Evolutionary conservation across 2,797 vertebrate genomes (phyloP).

Genomic region (Amblyopsis hoosieri): DNA sequence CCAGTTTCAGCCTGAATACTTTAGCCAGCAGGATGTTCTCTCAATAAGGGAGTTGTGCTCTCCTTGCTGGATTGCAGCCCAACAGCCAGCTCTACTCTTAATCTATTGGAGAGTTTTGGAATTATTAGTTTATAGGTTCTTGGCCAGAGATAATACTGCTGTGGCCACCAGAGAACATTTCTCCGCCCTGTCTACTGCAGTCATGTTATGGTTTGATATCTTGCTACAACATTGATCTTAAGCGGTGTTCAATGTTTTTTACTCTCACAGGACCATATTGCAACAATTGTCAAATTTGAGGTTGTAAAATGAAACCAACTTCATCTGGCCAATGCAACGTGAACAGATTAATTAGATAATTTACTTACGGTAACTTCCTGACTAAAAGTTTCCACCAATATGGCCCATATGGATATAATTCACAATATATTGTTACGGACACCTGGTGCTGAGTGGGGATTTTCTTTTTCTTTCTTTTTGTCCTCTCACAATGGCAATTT

Average conservation of each 20-base stretch:
- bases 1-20: background rate
- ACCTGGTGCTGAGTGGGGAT: no score
- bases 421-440: background rate
- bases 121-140: conserved; percentile 33
- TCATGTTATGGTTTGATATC: conserved; percentile 24
- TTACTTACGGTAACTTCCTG: conserved; percentile 15
- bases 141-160: conserved; percentile 36
- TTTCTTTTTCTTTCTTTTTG: no score
- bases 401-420: background rate
- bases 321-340: conserved; percentile 5
- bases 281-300: conserved; percentile 11
- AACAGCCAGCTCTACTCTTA: conserved; percentile 20
- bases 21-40: conserved; percentile 8
- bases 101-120: conserved; percentile 21
- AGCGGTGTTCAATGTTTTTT: conserved; percentile 11
- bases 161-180: conserved; percentile 21
- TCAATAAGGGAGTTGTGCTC: conserved; percentile 12
- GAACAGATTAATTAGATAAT: background rate
- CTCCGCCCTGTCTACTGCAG: conserved; percentile 37
- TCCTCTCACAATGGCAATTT: no score
- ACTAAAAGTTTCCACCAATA: conserved; percentile 3
- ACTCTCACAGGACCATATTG: conserved; percentile 1
- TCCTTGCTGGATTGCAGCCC: conserved; percentile 9
- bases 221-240: conserved; percentile 15
- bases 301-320: conserved; percentile 39